phyloP scores from a whole-genome alignment of 2,888 invertebrate species.

The Tenthredo distinguenda region DNA sequence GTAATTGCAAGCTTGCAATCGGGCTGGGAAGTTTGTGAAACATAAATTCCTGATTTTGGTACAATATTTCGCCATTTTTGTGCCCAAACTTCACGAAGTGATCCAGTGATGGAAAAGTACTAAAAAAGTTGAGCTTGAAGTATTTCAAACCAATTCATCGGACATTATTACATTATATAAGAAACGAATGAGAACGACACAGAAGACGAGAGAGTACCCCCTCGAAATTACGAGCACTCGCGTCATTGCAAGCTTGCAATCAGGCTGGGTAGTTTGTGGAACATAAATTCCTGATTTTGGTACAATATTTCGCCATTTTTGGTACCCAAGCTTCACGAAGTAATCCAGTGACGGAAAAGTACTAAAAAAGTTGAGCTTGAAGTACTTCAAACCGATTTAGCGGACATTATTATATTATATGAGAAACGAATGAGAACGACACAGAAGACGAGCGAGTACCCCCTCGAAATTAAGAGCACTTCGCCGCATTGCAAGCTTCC shows the following conservation, averaged over 20 bases:
- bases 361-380: neutral
- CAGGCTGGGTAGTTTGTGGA: neutral
- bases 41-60: no score
- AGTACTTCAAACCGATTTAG: no score
- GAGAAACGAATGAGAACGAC: no score
- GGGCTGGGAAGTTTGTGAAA: no score
- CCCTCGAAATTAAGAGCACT: neutral
- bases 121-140: neutral
- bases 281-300: neutral
- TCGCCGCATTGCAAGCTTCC: neutral
- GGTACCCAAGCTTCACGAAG: neutral
- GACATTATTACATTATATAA: no score
- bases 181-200: no score
- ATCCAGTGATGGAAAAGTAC: neutral
- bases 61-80: neutral
- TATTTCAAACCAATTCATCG: no score
- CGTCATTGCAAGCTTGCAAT: neutral
- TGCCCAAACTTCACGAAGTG: neutral
- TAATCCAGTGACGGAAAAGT: neutral
- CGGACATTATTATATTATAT: no score
- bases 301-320: neutral
- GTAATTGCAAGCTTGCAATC: no score
- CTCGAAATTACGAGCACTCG: neutral
- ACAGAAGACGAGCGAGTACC: no score
- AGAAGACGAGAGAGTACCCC: neutral